Base-by-base conservation (phyloP, 2,113 vertebrate species). In the Tautogolabrus adspersus region DNA sequence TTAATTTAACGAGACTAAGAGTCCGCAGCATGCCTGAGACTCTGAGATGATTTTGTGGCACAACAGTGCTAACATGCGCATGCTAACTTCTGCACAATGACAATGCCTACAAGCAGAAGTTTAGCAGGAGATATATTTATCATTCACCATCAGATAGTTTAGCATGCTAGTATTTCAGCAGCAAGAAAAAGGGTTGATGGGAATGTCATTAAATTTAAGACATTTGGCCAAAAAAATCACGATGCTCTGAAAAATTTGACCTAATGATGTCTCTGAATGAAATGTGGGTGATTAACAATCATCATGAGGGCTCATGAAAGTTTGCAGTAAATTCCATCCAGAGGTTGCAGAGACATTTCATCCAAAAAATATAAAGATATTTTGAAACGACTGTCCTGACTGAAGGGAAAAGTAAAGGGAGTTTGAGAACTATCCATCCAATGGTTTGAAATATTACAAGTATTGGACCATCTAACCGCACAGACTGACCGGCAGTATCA, bases 1-100 rank as follows among this genome's bases (percentile, higher is more conserved):
- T 46, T 61, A 51, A 62, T 54, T 61, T 9, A 61, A 42, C 15
- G 9, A 13, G 37, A 72, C 47, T 54, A 61, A 55, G 23, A 64
- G 60, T 44, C 49, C 21, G 15, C 38, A 44, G 21, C n/a, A 38
- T 7, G 56, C 7, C 6, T 40, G 46, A 8, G 8, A 72, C 51
- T 55, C 59, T 42, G 38, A 74, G 21, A 23, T 23, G 34, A 6
- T 57, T 13, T 6, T 63, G 4, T 54, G 9, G 10, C 34, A 40
- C 11, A 19, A 22, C 22, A 42, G 15, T 30, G 46, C 44, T 34
- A 37, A 59, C 44, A 19, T 38, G 15, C 59, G 67, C 42, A 18
- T 18, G 42, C 21, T 34, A 58, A 68, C 66, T 34, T 47, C 11
- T 15, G 13, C 46, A 51, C n/a, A 16, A 5, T 71, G 26, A 38